Base-by-base conservation (phyloP, 2,888 invertebrate species). In the Willowsia nigromaculata region DNA sequence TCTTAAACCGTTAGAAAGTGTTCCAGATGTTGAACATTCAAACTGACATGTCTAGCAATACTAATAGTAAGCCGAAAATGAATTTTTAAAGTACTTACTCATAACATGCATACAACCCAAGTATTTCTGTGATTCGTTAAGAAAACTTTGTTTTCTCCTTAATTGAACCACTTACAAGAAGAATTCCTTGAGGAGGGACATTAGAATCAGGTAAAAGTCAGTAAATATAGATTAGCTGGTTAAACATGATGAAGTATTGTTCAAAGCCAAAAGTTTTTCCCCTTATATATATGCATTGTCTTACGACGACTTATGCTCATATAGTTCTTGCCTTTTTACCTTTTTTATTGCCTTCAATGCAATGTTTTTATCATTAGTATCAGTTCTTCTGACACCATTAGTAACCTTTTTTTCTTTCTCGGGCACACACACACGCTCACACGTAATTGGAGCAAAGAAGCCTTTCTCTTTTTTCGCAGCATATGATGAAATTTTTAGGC, bases 291-390 rank as follows among this genome's bases (percentile, higher is more conserved):
- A 74, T 27, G n/a, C 68, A 18, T 68, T 43, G 15, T 27, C 13
- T 15, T 27, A 40, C 33, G n/a, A n/a, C n/a, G n/a, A 43, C 43
- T 62, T 33, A 25, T 30, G 40, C 43, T 4, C 47, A 47, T 30
- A n/a, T 22, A 43, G 22, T 68, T 68, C 43, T 71, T 71, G 43
- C 43, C 43, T 43, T 25, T 25, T 43, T 40, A 13, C 43, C 25
- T 13, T 71, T n/a, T 71, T 43, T 43, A 43, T 25, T 71, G 71
- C 71, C 71, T 71, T 43, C 25, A 71, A 22, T 25, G 74, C 74
- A 74, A 74, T 74, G 27, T 50, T 74, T 74, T 74, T 74, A 74
- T 74, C 74, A 74, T 74, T 74, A 74, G 43, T 27, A 74, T 74
- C 43, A 47, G 15, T 74, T 47, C 47, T 47, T 74, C 27, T 47